These are phyloP conservation scores for Epistrophella euchroma DNA, from an alignment of 2,888 invertebrate species.

Conservation along the genomic window DNA sequence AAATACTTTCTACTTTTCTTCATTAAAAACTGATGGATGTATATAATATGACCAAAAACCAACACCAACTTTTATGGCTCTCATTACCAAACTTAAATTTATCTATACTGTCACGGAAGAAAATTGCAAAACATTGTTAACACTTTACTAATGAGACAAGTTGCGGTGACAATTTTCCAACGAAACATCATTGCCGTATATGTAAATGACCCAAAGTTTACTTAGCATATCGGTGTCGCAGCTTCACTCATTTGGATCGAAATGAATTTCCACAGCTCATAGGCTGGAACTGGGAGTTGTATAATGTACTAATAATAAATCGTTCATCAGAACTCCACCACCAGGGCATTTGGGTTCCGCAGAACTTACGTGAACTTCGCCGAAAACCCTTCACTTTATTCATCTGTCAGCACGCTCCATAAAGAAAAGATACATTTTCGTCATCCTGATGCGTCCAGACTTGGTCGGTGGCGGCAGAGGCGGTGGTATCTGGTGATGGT, in stretches of 20 bases:
- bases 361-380: slow-evolving; percentile 31
- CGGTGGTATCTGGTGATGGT: slow-evolving; percentile 19
- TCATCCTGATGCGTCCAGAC: slow-evolving; percentile 38
- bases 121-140: slow-evolving; percentile 42
- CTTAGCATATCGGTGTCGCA: slow-evolving; percentile 58
- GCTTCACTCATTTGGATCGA: slow-evolving; percentile 68
- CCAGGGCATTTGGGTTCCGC: not conserved
- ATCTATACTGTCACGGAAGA: slow-evolving; percentile 10
- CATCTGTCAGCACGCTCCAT: slow-evolving; percentile 56
- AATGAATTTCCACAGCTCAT: slow-evolving; percentile 58
- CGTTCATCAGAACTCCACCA: slow-evolving; percentile 55
- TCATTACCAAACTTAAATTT: slow-evolving; percentile 40
- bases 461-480: not conserved
- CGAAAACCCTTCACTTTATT: slow-evolving; percentile 62
- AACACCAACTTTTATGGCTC: slow-evolving; percentile 14
- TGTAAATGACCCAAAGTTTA: slow-evolving; percentile 53
- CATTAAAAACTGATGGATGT: not conserved
- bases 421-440: slow-evolving; percentile 46
- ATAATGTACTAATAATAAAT: slow-evolving; percentile 58
- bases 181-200: slow-evolving; percentile 21
- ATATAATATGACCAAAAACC: not conserved
- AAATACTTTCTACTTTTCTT: not conserved
- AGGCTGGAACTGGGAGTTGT: not conserved
- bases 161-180: slow-evolving; percentile 57
- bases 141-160: slow-evolving; percentile 64